These are phyloP conservation scores for Dipus sagitta DNA, from an alignment of 2,797 vertebrate genomes.

Conservation along the genomic window DNA sequence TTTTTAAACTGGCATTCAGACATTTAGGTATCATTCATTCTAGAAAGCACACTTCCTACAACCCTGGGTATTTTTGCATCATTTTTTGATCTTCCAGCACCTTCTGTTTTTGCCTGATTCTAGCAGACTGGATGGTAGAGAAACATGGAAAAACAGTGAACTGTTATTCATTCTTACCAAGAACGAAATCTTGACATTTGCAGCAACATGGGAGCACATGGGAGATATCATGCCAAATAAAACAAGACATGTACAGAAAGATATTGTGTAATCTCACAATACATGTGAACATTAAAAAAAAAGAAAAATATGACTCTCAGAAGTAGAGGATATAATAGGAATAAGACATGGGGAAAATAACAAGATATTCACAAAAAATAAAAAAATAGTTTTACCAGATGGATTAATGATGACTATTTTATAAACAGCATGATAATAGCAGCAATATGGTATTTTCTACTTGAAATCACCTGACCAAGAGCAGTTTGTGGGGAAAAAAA, in stretches of 20 bases:
- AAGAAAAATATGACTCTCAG: background rate
- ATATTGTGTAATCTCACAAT: background rate
- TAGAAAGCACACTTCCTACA: background rate
- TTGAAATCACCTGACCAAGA: background rate
- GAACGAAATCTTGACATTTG: background rate
- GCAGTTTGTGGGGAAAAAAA: no score
- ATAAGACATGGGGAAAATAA: background rate
- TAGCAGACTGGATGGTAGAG: background rate
- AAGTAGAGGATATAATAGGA: background rate
- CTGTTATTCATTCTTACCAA: background rate
- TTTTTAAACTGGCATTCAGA: background rate
- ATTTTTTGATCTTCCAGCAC: background rate
- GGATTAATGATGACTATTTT: background rate
- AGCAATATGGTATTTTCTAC: background rate
- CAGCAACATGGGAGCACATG: background rate
- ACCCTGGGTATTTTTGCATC: background rate
- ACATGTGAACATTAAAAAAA: background rate
- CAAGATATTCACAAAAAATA: background rate
- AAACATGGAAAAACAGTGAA: background rate
- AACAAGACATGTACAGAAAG: background rate
- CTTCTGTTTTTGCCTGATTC: background rate
- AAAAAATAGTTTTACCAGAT: background rate
- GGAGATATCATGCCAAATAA: background rate
- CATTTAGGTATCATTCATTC: no score
- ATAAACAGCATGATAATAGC: background rate